A percentile compares a stretch with the other conserved stretches of the same genome.
Evolutionary conservation across 2,888 invertebrate genomes (phyloP).

Genomic region (Pharmacophagus antenor): DNA sequence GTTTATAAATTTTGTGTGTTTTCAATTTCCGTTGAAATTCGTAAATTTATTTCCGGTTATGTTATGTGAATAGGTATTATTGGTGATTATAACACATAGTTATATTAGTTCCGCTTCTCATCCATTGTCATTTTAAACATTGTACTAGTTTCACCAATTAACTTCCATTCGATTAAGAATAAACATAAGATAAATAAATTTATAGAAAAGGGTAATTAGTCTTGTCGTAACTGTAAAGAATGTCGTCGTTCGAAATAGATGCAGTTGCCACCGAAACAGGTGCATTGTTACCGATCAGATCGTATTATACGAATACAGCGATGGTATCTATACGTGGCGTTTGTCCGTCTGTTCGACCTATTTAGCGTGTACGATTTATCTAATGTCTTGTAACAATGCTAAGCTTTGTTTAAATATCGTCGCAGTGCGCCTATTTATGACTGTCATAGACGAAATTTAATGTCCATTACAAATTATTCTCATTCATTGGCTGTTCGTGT

Average conservation of each 20-base stretch:
- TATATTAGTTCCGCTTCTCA: too few species aligned
- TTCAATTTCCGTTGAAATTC: too few species aligned
- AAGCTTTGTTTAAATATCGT: slow-evolving; percentile 36
- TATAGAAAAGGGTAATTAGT: background rate
- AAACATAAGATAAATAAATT: too few species aligned
- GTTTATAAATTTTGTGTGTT: too few species aligned
- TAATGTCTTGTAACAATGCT: slow-evolving; percentile 45
- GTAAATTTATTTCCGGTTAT: too few species aligned
- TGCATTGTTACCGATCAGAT: slow-evolving; percentile 51
- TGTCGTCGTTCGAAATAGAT: slow-evolving; percentile 7
- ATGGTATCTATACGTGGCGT: slow-evolving; percentile 43
- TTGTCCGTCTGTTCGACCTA: slow-evolving; percentile 46
- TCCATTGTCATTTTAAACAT: too few species aligned
- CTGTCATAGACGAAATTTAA: slow-evolving; percentile 30
- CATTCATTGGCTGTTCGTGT: slow-evolving; percentile 24
- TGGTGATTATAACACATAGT: too few species aligned
- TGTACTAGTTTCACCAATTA: too few species aligned
- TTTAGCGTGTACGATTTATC: slow-evolving; percentile 45
- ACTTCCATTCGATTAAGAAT: too few species aligned
- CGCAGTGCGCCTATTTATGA: slow-evolving; percentile 25
- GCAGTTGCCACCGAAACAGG: slow-evolving; percentile 36
- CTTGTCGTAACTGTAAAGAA: background rate
- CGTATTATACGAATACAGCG: slow-evolving; percentile 46
- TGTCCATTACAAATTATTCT: slow-evolving; percentile 24
- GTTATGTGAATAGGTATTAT: too few species aligned